Percentiles rank a stretch among this genome's conserved stretches.
phyloP scores from a whole-genome alignment of 2,113 vertebrate genomes.

The Alligator sinensis region DNA sequence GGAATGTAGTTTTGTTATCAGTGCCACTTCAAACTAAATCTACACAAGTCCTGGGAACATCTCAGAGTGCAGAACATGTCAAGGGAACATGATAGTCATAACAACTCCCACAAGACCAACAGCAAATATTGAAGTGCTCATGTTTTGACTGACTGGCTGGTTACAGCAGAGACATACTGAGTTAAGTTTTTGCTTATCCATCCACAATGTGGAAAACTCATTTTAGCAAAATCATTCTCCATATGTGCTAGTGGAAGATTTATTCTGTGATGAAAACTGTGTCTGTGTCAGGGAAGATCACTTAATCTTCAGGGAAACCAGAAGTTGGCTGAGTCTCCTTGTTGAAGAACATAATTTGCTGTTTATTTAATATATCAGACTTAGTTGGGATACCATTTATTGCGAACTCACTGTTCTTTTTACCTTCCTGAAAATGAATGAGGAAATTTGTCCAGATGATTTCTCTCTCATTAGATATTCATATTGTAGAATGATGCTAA shows the following conservation, averaged over 20 bases:
- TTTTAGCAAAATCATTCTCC: not conserved
- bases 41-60: conserved; percentile 71
- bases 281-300: not conserved
- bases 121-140: not conserved
- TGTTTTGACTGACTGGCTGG: not conserved
- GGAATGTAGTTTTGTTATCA: conserved; percentile 67
- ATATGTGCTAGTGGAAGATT: not conserved
- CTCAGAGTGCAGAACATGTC: conserved; percentile 36
- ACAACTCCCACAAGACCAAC: conserved; percentile 21
- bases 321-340: not conserved
- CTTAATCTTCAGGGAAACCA: not conserved
- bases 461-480: not conserved
- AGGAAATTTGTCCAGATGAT: not conserved
- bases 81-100: conserved; percentile 21
- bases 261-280: not conserved
- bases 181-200: not conserved
- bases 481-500: fast-evolving
- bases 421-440: not conserved
- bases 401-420: not conserved
- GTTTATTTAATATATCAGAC: not conserved
- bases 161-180: not conserved
- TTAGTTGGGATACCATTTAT: not conserved
- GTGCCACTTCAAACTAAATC: conserved; percentile 44
- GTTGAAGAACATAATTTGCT: not conserved
- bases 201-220: not conserved